Base-by-base conservation (phyloP, 2,113 vertebrate genomes). In the Aythya baeri region DNA sequence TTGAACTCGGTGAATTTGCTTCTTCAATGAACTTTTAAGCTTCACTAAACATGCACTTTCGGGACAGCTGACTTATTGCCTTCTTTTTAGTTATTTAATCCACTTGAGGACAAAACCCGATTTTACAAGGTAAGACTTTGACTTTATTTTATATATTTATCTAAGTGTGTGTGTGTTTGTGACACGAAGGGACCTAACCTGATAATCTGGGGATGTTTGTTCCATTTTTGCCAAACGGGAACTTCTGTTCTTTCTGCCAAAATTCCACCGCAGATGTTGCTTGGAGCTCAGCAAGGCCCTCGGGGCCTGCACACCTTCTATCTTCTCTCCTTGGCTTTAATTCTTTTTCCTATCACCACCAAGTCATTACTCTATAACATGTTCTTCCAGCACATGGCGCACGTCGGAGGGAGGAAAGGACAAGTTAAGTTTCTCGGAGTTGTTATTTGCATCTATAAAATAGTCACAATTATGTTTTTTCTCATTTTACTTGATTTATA, bases 1-100 rank as follows among this genome's bases (percentile, higher is more conserved):
- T 5, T 23, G 34, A 78, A 66, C 70, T 54, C 46, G 21, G 36
- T 66, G 73, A 50, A 57, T 91, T 92, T 50, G 61, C 75, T 92
- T 43, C 68, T 68, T 52, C 80, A 13, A 23, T 72, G 83, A 94
- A 95, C 93, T 95, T 96, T 94, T 76, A 83, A 93, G 83, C 83
- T 82, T 83, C 63, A 59, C 82, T 70, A 82, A 79, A 88, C 38
- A 29, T 20, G 52, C 74, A 55, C 91, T 85, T 73, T 91, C 32
- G 11, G 70, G 68, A 49, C 23, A 22, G 36, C 77, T 65, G 54
- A 18, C 61, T 43, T 43, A 23, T 17, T 83, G 72, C 36, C 32
- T 65, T 68, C 23, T 5, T 1, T 25, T 54, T 17, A 15, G 50
- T 88, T 50, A n/a, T 79, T 88, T 83, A 44, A 68, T 36, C 36